These are phyloP conservation scores for Anoplius nigerrimus DNA, from an alignment of 2,888 invertebrate species.

Conservation along the genomic window DNA sequence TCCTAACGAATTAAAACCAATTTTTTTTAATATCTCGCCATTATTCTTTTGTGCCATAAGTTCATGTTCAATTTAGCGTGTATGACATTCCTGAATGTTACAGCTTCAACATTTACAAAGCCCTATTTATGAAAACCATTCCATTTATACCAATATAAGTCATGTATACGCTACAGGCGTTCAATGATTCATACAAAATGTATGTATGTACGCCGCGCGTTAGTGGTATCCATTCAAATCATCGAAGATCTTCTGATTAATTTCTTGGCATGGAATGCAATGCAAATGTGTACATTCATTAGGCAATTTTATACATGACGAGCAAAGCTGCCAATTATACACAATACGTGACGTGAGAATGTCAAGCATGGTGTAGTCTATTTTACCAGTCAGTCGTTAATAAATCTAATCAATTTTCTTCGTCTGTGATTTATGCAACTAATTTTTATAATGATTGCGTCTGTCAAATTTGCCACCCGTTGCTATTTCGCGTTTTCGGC, in stretches of 20 bases:
- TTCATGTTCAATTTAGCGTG: constrained; percentile 12
- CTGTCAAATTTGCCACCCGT: too few species aligned
- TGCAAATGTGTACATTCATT: constrained; percentile 28
- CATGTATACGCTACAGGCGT: background rate
- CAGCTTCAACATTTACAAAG: background rate
- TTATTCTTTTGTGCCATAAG: background rate
- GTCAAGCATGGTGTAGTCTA: too few species aligned
- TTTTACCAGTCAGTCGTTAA: too few species aligned
- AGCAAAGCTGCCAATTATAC: constrained; percentile 53
- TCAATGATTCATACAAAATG: background rate
- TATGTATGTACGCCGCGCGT: constrained; percentile 23
- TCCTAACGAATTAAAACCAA: too few species aligned
- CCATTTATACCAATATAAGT: constrained; percentile 13
- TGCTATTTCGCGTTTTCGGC: too few species aligned
- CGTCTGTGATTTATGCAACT: too few species aligned
- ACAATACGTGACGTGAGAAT: constrained; percentile 20
- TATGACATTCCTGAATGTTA: constrained; percentile 26
- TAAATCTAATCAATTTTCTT: too few species aligned
- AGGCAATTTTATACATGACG: constrained; percentile 52
- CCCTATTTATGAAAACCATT: constrained; percentile 15
- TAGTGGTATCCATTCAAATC: constrained; percentile 49
- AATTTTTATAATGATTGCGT: too few species aligned
- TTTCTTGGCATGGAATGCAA: background rate
- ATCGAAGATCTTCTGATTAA: background rate
- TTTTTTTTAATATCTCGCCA: too few species aligned